These are phyloP conservation scores for Cynodonichthys magdalenae DNA, from an alignment of 2,797 vertebrate genomes.

Conservation along the genomic window DNA sequence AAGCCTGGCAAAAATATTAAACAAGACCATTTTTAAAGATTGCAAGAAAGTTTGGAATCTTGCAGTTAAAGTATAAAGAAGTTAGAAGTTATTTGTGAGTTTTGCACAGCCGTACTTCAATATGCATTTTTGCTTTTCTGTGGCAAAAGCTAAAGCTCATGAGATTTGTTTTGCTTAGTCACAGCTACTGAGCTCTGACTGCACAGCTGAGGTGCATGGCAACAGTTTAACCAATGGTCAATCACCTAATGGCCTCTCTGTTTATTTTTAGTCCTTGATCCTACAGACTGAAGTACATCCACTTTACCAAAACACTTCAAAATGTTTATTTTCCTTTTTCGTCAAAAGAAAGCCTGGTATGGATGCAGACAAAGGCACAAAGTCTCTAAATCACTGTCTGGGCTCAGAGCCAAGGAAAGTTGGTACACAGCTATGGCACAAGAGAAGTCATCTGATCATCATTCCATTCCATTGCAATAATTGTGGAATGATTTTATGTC, in stretches of 20 bases:
- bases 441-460: slow-evolving; percentile 15
- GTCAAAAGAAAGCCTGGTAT: slow-evolving; percentile 26
- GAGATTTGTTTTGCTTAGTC: slow-evolving; percentile 9
- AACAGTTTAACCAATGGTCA: slow-evolving; percentile 24
- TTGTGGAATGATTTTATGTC: slow-evolving; percentile 21
- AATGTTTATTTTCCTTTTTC: slow-evolving; percentile 3
- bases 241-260: slow-evolving; percentile 52
- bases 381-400: slow-evolving; percentile 19
- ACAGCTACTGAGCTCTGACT: not conserved
- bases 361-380: slow-evolving; percentile 25
- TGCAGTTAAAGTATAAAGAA: too few species aligned
- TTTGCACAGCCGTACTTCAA: too few species aligned
- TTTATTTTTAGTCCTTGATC: slow-evolving; percentile 33
- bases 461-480: slow-evolving; percentile 28
- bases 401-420: slow-evolving; percentile 37
- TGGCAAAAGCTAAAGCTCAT: slow-evolving; percentile 2
- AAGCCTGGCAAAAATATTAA: not conserved
- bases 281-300: slow-evolving; percentile 19
- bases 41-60: too few species aligned
- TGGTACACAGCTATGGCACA: slow-evolving; percentile 14
- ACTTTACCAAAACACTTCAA: slow-evolving; percentile 3
- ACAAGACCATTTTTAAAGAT: not conserved
- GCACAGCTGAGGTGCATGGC: slow-evolving; percentile 9
- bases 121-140: not conserved
- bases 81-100: not conserved